Conservation (phyloP, 1,140 invertebrate species). For the Drosophila funebris region DNA sequence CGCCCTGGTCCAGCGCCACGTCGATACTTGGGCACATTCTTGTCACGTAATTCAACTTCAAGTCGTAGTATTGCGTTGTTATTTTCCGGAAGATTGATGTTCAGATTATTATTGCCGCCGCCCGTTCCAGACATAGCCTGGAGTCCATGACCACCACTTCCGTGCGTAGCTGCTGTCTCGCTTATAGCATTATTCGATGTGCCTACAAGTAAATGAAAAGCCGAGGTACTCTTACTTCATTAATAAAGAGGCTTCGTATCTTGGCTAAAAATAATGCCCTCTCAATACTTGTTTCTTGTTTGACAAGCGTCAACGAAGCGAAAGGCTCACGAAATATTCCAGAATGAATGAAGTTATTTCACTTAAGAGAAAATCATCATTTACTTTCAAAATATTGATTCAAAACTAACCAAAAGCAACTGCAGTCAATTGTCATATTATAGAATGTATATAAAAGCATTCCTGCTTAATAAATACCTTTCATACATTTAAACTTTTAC, state of each 20-base stretch:
- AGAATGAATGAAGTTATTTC: too few relatives aligned
- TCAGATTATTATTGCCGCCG: constrained; percentile 82
- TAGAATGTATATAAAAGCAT: too few relatives aligned
- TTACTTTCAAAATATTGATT: too few relatives aligned
- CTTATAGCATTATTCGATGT: constrained; percentile 63
- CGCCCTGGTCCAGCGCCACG: constrained; percentile 45
- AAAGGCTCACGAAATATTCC: too few relatives aligned
- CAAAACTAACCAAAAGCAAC: too few relatives aligned
- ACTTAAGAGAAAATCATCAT: too few relatives aligned
- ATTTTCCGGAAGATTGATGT: constrained; percentile 82
- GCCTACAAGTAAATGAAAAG: constrained; percentile 65
- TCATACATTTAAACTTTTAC: too few relatives aligned
- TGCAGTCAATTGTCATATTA: too few relatives aligned
- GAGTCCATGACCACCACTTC: constrained; percentile 21
- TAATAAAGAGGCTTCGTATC: neutral
- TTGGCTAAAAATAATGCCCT: neutral
- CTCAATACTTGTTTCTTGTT: neutral
- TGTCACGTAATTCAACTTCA: constrained; percentile 84
- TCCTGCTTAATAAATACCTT: too few relatives aligned
- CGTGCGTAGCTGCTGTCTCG: constrained; percentile 24
- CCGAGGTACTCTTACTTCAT: neutral
- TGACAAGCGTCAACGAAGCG: too few relatives aligned
- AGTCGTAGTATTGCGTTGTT: constrained; percentile 83
- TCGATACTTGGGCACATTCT: constrained; percentile 82
- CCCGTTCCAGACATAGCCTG: constrained; percentile 5